These are phyloP conservation scores for Sebastiscus albofasciatus DNA, from an alignment of 2,797 vertebrate species.

Conservation along the genomic window DNA sequence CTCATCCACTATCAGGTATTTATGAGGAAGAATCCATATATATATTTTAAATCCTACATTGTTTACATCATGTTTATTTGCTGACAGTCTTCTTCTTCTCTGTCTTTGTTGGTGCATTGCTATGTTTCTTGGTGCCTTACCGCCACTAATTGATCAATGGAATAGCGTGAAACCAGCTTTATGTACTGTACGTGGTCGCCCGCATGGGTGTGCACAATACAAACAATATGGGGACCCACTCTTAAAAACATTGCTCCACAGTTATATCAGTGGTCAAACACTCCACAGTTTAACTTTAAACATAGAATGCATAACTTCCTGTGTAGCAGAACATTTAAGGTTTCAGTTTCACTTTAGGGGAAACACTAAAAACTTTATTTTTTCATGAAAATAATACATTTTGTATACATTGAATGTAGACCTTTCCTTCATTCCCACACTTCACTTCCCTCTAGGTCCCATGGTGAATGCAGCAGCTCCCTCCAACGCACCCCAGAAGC, in stretches of 20 bases:
- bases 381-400: not conserved
- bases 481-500: slow-evolving; percentile 91
- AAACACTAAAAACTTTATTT: not conserved
- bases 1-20: too few species aligned
- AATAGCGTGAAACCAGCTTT: not conserved
- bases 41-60: too few species aligned
- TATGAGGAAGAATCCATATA: too few species aligned
- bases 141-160: not conserved
- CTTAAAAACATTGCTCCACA: not conserved
- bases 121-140: not conserved
- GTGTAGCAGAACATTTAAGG: not conserved
- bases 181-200: not conserved
- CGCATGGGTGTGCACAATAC: not conserved
- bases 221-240: not conserved
- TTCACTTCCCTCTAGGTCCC: slow-evolving; percentile 80
- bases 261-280: too few species aligned
- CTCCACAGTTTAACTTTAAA: not conserved
- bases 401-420: not conserved
- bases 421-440: not conserved
- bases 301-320: not conserved
- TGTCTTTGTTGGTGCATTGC: not conserved
- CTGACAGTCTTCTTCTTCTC: not conserved
- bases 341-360: not conserved
- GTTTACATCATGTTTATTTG: not conserved
- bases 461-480: slow-evolving; percentile 94